Base-by-base conservation (phyloP, 2,113 vertebrate genomes). In the Vicugna pacos region DNA sequence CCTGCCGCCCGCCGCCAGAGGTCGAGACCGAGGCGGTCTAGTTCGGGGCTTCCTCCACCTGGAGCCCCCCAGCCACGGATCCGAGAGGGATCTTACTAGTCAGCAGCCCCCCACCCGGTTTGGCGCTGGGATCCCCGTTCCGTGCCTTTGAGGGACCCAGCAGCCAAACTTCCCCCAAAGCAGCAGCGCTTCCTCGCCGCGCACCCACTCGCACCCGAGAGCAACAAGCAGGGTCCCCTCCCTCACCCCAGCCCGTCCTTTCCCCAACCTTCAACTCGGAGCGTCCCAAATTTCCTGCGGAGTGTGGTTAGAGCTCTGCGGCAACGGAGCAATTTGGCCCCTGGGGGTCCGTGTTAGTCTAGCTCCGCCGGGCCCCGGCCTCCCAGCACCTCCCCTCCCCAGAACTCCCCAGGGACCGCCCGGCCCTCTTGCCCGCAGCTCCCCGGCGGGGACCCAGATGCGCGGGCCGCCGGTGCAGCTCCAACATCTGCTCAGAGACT, bases 1-100 rank as follows among this genome's bases (percentile, higher is more conserved):
- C 93, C 82, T 94, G 86, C 86, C 17, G 19, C 69, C 19, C 2
- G 58, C 46, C 12, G 35, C 62, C 91, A 58, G 86, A 82, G 96
- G 89, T 84, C 76, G 6, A 89, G 62, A 12, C 15, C 30, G 38
- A 73, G 64, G 32, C n/a, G 10, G 19, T 89, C 30, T 42, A 46
- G 65, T 50, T 46, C n/a, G 32, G 7, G 8, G 82, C 46, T 75
- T 75, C 42, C 72, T 54, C 67, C 46, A 52, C 84, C 83, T 87
- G 92, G 54, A 95, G 89, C 16, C 24, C 42, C 14, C 3, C 1
- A 22, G 38, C 54, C 80, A 42, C 5, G 6, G n/a, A 54, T 69
- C 60, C 89, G 1, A 38, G 4, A 56, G 10, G 17, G 75, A 28
- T 15, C 70, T 62, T 52, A 32, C 35, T 69, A 79, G 80, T 58